These are phyloP conservation scores for Dioctria rufipes DNA, from an alignment of 2,888 invertebrate species.

Conservation along the genomic window DNA sequence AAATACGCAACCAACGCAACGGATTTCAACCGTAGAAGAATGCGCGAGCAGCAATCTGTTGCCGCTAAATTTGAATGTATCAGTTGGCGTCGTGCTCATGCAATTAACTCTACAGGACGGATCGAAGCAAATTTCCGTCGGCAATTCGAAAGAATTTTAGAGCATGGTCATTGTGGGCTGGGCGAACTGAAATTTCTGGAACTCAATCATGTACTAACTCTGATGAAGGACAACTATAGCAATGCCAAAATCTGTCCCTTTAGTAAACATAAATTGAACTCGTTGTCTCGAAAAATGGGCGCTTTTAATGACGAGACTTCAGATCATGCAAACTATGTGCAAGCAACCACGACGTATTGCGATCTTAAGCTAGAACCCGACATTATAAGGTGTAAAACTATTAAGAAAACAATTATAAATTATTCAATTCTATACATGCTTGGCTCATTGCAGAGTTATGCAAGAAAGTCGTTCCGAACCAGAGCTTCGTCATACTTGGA, in stretches of 20 bases:
- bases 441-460: constrained; percentile 71
- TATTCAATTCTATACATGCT: constrained; percentile 61
- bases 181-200: constrained; percentile 82
- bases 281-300: not conserved
- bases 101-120: constrained; percentile 77
- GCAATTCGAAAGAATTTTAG: constrained; percentile 80
- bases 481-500: constrained; percentile 85
- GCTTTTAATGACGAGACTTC: not conserved
- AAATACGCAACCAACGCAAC: constrained; percentile 84
- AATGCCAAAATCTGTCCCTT: constrained; percentile 82
- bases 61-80: constrained; percentile 82
- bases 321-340: constrained; percentile 57
- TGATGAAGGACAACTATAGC: constrained; percentile 86
- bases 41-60: constrained; percentile 81
- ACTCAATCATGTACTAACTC: constrained; percentile 77
- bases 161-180: constrained; percentile 82
- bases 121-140: constrained; percentile 77
- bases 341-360: constrained; percentile 72
- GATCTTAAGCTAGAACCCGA: constrained; percentile 78
- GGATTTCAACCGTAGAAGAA: constrained; percentile 78
- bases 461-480: constrained; percentile 82
- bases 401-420: constrained; percentile 67
- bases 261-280: constrained; percentile 64
- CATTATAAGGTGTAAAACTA: constrained; percentile 70
- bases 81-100: constrained; percentile 81